phyloP scores from a whole-genome alignment of 1,140 invertebrate genomes.

The Limonius californicus region DNA sequence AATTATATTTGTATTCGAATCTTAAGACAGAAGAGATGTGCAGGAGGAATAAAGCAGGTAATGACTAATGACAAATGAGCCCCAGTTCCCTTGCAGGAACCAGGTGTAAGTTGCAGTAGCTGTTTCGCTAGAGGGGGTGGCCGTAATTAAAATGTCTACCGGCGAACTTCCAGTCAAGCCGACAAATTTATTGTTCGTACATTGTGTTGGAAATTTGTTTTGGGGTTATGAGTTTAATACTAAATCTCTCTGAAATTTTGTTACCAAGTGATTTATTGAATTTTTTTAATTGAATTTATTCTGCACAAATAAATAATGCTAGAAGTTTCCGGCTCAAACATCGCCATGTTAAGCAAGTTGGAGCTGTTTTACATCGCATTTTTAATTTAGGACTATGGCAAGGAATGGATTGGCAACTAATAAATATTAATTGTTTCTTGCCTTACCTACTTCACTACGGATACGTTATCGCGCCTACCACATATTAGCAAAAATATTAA shows the following conservation, averaged over 20 bases:
- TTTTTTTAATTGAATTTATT: slow-evolving; percentile 25
- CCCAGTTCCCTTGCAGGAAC: slow-evolving; percentile 26
- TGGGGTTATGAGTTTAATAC: slow-evolving; percentile 38
- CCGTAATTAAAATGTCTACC: slow-evolving; percentile 42
- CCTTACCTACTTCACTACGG: too few relatives aligned
- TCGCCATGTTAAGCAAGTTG: neutral
- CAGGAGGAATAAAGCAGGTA: neutral
- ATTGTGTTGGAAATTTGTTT: slow-evolving; percentile 40
- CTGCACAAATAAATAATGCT: neutral
- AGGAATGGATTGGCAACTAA: too few relatives aligned
- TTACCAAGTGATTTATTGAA: slow-evolving; percentile 31
- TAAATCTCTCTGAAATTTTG: slow-evolving; percentile 36
- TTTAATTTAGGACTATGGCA: too few relatives aligned
- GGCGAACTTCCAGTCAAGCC: slow-evolving; percentile 37
- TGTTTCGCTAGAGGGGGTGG: slow-evolving; percentile 22
- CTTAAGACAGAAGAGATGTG: neutral
- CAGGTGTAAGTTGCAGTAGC: slow-evolving; percentile 31
- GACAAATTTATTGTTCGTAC: slow-evolving; percentile 42
- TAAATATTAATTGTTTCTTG: too few relatives aligned
- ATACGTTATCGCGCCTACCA: too few relatives aligned
- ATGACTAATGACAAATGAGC: slow-evolving; percentile 28
- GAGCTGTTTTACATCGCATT: too few relatives aligned
- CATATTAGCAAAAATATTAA: too few relatives aligned
- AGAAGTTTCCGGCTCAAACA: neutral
- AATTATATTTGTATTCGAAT: neutral